Conservation (phyloP, 2,113 vertebrate genomes). For the Hyaena hyaena region DNA sequence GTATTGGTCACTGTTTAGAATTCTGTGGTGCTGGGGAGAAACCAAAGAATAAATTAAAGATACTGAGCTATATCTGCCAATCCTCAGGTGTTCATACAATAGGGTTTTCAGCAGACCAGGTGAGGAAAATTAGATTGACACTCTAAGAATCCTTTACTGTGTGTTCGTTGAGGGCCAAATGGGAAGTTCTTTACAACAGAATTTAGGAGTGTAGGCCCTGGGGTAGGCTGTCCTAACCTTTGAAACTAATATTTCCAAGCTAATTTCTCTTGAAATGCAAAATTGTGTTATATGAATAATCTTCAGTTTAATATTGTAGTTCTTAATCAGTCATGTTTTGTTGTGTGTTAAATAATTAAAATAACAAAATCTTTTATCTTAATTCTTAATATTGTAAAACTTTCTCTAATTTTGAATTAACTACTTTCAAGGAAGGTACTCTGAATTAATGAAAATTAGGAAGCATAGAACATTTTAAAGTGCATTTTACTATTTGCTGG, state of each 20-base stretch:
- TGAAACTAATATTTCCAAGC: background rate
- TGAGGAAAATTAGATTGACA: background rate
- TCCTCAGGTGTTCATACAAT: background rate
- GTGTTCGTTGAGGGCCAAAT: background rate
- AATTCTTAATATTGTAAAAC: background rate
- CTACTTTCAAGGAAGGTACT: background rate
- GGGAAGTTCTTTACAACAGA: background rate
- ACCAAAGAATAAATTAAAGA: slow-evolving; percentile 27
- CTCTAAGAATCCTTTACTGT: slow-evolving; percentile 38
- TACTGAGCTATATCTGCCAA: background rate
- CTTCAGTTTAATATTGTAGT: slow-evolving; percentile 22
- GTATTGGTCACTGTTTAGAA: background rate
- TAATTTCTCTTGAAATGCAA: slow-evolving; percentile 55
- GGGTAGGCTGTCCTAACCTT: background rate
- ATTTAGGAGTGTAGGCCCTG: background rate
- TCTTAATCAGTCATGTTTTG: slow-evolving; percentile 36
- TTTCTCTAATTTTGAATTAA: background rate
- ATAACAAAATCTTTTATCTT: background rate
- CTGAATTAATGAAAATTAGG: slow-evolving; percentile 49
- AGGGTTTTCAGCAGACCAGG: slow-evolving; percentile 14
- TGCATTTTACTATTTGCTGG: slow-evolving; percentile 27
- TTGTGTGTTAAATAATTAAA: slow-evolving; percentile 52
- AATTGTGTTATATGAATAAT: background rate
- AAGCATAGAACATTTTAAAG: slow-evolving; percentile 33
- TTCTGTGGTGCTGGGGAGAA: background rate